A percentile compares a stretch with the other conserved stretches of the same genome.
phyloP scores from a whole-genome alignment of 2,797 vertebrate species.

The Meriones psammophilus region DNA sequence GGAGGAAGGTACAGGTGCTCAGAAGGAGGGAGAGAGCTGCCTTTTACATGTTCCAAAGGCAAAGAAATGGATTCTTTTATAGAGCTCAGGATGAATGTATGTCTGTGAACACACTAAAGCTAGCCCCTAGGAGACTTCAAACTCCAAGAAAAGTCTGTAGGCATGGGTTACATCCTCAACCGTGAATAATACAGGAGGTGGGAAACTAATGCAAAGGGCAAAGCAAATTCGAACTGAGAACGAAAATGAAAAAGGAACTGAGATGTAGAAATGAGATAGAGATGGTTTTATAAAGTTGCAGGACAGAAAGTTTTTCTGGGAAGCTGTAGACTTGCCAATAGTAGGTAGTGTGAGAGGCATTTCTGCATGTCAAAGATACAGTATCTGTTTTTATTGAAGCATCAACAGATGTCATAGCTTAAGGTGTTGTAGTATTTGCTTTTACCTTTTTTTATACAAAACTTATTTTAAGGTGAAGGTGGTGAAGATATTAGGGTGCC shows the following conservation, averaged over 20 bases:
- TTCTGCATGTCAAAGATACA: background rate
- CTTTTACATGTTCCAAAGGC: background rate
- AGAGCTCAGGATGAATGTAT: background rate
- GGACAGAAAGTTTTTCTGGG: background rate
- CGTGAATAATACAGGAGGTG: background rate
- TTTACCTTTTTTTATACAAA: background rate
- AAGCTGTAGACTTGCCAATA: background rate
- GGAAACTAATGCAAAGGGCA: background rate
- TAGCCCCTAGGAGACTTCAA: background rate
- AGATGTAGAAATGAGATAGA: background rate
- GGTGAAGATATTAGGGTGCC: background rate
- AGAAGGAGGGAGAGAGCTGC: background rate
- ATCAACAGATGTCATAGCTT: background rate
- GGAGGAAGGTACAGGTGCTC: fast-evolving
- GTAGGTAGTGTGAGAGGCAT: background rate
- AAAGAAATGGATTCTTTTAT: background rate
- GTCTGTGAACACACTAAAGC: background rate
- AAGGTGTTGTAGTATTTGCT: background rate
- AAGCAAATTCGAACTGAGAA: background rate
- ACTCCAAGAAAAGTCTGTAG: background rate
- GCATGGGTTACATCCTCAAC: background rate
- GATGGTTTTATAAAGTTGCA: background rate
- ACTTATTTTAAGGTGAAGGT: background rate
- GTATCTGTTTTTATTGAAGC: background rate
- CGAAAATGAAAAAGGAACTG: background rate